These are phyloP conservation scores for Caloenas nicobarica DNA, from an alignment of 2,113 vertebrate genomes.

Conservation along the genomic window DNA sequence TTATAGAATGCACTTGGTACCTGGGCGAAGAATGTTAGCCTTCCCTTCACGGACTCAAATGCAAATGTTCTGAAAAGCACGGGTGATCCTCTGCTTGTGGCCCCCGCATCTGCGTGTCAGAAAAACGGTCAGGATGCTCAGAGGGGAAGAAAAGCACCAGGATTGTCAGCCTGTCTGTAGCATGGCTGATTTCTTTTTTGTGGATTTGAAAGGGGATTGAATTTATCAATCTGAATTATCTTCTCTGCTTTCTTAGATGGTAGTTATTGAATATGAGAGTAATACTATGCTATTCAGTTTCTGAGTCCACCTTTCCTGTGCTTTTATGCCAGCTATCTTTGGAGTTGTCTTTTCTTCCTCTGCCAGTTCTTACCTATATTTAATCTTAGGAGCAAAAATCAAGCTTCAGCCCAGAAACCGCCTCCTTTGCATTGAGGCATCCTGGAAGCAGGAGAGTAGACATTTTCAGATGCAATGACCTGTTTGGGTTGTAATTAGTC, in stretches of 20 bases:
- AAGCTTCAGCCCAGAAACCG: neutral
- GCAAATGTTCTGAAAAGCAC: neutral
- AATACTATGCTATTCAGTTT: neutral
- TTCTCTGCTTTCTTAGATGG: neutral
- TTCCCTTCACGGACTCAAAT: neutral
- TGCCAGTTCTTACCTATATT: neutral
- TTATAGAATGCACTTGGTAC: neutral
- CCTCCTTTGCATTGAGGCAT: neutral
- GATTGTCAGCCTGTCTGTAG: neutral
- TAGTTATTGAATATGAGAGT: neutral
- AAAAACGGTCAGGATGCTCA: neutral
- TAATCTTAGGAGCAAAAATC: neutral
- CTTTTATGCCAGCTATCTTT: neutral
- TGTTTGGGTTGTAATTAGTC: neutral
- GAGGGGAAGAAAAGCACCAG: neutral
- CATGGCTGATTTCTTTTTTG: neutral
- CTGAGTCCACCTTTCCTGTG: neutral
- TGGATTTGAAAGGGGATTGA: neutral
- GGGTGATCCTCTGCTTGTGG: neutral
- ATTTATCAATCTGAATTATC: neutral
- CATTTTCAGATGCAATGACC: neutral
- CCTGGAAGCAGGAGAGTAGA: neutral
- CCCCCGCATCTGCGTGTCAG: neutral
- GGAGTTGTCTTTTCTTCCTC: neutral
- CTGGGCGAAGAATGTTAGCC: neutral